Conservation (phyloP, 2,888 invertebrate species). For the Clanis bilineata region DNA sequence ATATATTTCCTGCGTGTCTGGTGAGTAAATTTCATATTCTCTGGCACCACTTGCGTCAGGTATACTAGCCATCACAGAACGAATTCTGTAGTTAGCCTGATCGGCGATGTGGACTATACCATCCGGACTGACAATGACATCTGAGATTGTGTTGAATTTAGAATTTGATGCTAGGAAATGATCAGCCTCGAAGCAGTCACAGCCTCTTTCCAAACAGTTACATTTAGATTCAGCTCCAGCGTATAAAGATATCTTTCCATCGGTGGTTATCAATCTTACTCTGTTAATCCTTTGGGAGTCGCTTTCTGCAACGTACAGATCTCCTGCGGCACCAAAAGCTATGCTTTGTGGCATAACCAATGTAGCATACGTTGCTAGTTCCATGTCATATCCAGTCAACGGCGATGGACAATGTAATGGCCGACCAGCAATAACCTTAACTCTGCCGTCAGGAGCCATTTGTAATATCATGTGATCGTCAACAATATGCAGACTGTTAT, state of each 20-base stretch:
- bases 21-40: conserved; percentile 96
- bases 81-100: conserved; percentile 94
- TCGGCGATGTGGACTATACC: conserved; percentile 98
- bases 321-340: conserved; percentile 95
- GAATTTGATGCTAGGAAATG: conserved; percentile 96
- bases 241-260: conserved; percentile 95
- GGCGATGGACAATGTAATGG: conserved; percentile 96
- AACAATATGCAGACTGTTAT: conserved; percentile 96
- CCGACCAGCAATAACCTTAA: conserved; percentile 95
- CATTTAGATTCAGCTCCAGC: conserved; percentile 97
- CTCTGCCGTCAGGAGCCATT: conserved; percentile 94
- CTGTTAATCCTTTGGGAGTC: conserved; percentile 97
- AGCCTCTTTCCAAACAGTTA: conserved; percentile 94
- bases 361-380: conserved; percentile 94
- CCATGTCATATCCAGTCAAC: conserved; percentile 89
- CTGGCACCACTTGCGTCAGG: conserved; percentile 91
- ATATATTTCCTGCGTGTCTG: conserved; percentile 97
- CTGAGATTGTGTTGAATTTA: conserved; percentile 96
- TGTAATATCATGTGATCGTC: conserved; percentile 98
- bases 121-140: conserved; percentile 95
- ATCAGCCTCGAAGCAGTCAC: conserved; percentile 96
- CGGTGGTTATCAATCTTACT: conserved; percentile 94
- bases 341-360: conserved; percentile 97
- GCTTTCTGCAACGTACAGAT: conserved; percentile 96
- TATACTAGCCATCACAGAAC: conserved; percentile 94